Evolutionary conservation across 2,797 vertebrate genomes (phyloP), one percentile per base, ranked within the genome.

Genomic region (Chlorospingus semifuscus): DNA sequence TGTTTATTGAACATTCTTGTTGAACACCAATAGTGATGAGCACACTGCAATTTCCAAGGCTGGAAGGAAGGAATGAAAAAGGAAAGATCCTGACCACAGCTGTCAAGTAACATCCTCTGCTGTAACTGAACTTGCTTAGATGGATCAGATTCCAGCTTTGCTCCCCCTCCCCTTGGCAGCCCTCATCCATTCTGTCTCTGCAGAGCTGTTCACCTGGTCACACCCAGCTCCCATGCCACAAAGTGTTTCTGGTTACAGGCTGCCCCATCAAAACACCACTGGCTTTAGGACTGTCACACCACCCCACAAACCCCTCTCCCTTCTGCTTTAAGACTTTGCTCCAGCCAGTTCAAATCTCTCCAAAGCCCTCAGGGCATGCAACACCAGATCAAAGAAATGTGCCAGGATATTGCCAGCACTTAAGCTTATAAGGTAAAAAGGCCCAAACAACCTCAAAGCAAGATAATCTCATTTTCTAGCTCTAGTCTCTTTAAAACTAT

Each of bases 221-320:
- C 66, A 16, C 15, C 41, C 55, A 4, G 74, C 5, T 52, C 29
- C 39, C 37, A 18, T 1, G n/a, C 47, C 71, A 91, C 61, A 11
- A 74, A 9, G 32, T 1, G 29, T 12, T 34, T 8, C 8, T 8
- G 1, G 15, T n/a, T 24, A 22, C 13, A 74, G 39, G 47, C 3
- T 37, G 44, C 34, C 34, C 42, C 50, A n/a, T 2, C 11, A 4
- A 15, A 75, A 47, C 59, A 23, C 2, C 0, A 5, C 0, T 34
- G 10, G 42, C 14, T 18, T 32, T 18, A 17, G 46, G 53, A 14
- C 37, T 36, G 26, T 27, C 70, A 57, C 8, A 60, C 10, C 53
- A 34, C 36, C 29, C 27, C 89, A 27, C 9, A 37, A 79, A 34
- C 20, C 55, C 42, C 12, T 56, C 52, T 86, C 21, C 36, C 41